A percentile compares a stretch with the other conserved stretches of the same genome.
phyloP scores from a whole-genome alignment of 2,888 invertebrate genomes.

The Caenorhabditis sp. region DNA sequence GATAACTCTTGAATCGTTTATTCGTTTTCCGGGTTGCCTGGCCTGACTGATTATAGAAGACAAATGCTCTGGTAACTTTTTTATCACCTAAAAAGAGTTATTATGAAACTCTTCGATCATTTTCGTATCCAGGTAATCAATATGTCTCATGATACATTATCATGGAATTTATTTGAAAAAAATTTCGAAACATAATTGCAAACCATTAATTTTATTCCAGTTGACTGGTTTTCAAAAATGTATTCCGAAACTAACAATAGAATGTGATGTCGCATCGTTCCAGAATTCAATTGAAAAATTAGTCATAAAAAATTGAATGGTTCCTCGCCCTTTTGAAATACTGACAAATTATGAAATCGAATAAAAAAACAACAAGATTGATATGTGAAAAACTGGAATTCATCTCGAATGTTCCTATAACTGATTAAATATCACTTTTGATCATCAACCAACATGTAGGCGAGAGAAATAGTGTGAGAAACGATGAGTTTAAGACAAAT shows the following conservation, averaged over 20 bases:
- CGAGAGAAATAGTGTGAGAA: constrained; percentile 19
- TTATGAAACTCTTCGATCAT: neutral
- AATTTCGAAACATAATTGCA: neutral
- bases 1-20: no score
- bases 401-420: constrained; percentile 6
- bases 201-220: neutral
- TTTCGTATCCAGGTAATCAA: neutral
- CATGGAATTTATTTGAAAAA: neutral
- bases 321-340: neutral
- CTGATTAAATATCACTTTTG: constrained; percentile 42
- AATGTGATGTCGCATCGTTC: neutral
- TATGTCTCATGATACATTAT: neutral
- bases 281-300: neutral
- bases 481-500: constrained; percentile 22
- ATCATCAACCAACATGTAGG: constrained; percentile 13
- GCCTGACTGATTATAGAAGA: no score
- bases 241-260: neutral
- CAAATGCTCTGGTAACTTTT: no score
- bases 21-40: no score
- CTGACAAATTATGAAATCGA: neutral
- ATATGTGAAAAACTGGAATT: neutral
- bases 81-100: no score
- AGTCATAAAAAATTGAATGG: neutral
- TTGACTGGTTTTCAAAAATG: neutral
- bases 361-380: neutral